Evolutionary conservation across 2,888 invertebrate species (phyloP).

Genomic region (Eupithecia exiguata): DNA sequence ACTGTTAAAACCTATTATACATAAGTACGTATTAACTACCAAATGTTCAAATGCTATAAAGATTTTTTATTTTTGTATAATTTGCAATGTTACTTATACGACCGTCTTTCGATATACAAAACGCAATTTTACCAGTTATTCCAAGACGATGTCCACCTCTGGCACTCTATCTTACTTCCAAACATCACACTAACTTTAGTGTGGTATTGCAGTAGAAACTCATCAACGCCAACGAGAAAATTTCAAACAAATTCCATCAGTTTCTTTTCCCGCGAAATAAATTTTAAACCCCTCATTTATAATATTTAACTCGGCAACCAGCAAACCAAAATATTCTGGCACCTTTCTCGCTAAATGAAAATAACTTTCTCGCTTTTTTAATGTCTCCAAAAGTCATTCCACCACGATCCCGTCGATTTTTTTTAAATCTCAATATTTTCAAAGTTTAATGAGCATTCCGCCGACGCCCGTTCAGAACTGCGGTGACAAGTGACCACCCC

Average conservation of each 20-base stretch:
- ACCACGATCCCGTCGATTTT: neutral
- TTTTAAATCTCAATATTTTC: neutral
- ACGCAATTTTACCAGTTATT: conserved; percentile 51
- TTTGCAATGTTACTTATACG: too few relatives aligned
- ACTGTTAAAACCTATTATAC: too few relatives aligned
- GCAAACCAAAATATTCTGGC: neutral
- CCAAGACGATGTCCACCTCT: conserved; percentile 80
- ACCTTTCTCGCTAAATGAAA: neutral
- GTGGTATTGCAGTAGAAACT: neutral
- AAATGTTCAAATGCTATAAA: too few relatives aligned
- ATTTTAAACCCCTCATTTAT: neutral
- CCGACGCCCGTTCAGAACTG: conserved; percentile 59
- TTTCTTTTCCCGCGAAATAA: neutral
- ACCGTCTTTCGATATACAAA: neutral
- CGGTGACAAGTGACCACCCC: conserved; percentile 59
- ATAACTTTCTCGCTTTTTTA: too few relatives aligned
- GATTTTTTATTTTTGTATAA: too few relatives aligned
- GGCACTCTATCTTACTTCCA: conserved; percentile 84
- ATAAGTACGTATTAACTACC: too few relatives aligned
- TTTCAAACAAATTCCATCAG: neutral
- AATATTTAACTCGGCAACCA: neutral
- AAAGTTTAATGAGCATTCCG: neutral
- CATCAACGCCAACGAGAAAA: neutral
- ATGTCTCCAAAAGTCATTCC: neutral
- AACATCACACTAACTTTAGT: conserved; percentile 71